phyloP scores from a whole-genome alignment of 2,888 invertebrate species.

The Acanthosepion esculentum region DNA sequence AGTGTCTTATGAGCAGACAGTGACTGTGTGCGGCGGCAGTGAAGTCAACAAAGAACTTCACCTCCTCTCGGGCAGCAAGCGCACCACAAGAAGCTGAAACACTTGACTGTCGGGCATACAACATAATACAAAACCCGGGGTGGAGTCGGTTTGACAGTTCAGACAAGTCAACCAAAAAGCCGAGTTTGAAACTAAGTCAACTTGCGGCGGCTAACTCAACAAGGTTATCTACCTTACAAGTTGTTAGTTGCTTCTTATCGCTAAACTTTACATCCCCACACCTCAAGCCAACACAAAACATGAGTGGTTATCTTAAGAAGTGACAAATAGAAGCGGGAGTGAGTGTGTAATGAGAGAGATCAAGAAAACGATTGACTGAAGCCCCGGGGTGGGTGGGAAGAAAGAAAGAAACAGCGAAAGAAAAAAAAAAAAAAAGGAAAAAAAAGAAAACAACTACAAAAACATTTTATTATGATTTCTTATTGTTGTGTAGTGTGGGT shows the following conservation, averaged over 20 bases:
- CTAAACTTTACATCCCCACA: background rate
- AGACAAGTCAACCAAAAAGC: background rate
- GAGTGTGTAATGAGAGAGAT: background rate
- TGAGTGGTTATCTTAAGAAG: background rate
- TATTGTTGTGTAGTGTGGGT: too few relatives aligned
- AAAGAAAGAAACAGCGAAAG: background rate
- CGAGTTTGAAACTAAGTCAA: background rate
- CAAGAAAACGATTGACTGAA: background rate
- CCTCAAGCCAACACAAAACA: background rate
- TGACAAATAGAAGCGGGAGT: background rate
- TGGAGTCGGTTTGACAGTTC: background rate
- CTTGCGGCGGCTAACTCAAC: background rate
- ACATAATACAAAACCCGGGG: background rate
- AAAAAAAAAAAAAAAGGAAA: background rate
- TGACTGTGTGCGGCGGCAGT: background rate
- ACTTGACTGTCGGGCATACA: conserved; percentile 1
- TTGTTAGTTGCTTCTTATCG: background rate
- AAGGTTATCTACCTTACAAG: conserved; percentile 23
- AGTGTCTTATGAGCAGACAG: conserved; percentile 18
- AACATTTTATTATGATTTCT: background rate
- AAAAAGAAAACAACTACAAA: background rate
- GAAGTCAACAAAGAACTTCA: background rate
- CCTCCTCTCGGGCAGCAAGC: background rate
- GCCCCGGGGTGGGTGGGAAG: background rate
- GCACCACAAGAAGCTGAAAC: background rate